phyloP scores from a whole-genome alignment of 1,140 invertebrate genomes.

The Cydia pomonella region DNA sequence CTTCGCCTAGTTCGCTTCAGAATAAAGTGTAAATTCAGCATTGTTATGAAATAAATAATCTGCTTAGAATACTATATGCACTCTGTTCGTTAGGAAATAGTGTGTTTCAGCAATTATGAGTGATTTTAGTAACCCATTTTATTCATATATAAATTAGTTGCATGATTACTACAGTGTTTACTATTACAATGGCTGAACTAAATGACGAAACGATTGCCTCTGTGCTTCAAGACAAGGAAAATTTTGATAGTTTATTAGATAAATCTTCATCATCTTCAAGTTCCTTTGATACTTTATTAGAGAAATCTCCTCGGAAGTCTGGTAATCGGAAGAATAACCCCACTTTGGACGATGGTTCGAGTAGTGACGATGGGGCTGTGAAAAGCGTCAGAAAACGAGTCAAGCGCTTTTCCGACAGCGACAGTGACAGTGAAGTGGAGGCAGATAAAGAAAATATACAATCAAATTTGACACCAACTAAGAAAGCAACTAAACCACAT shows the following conservation, averaged over 20 bases:
- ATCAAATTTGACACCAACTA: conserved; percentile 37
- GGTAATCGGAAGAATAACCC: conserved; percentile 5
- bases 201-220: not conserved
- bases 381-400: conserved; percentile 44
- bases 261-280: conserved; percentile 3
- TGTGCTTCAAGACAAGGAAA: not conserved
- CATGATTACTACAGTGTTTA: not conserved
- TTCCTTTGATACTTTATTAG: conserved; percentile 9
- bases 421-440: conserved; percentile 54
- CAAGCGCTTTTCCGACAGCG: conserved; percentile 52
- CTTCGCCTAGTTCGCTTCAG: not conserved
- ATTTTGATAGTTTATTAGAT: conserved; percentile 5
- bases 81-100: not conserved
- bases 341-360: conserved; percentile 33
- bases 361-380: conserved; percentile 41
- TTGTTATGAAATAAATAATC: not conserved
- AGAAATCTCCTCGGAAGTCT: not conserved
- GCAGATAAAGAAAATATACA: conserved; percentile 43
- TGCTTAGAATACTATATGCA: not conserved
- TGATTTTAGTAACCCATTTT: not conserved
- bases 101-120: not conserved
- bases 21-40: not conserved
- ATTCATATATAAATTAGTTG: not conserved
- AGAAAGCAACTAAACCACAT: conserved; percentile 34
- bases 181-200: conserved; percentile 3